phyloP scores from a whole-genome alignment of 2,797 vertebrate genomes.

The Hyperoplus lanceolatus region DNA sequence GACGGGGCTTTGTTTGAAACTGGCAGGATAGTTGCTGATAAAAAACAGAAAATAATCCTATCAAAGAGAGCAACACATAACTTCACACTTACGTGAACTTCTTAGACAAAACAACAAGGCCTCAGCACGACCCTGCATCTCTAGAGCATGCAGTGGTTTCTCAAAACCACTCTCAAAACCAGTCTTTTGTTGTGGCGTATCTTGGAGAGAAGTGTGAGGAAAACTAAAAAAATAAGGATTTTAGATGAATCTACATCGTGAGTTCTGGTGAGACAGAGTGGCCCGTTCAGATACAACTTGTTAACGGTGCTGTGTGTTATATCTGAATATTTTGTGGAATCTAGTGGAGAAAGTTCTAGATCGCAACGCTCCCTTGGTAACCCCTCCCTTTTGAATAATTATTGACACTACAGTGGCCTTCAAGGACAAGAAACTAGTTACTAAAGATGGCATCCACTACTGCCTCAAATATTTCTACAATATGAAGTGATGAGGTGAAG shows the following conservation, averaged over 20 bases:
- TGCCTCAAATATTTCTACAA: no score
- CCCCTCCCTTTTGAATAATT: no score
- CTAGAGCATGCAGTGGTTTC: slow-evolving; percentile 38
- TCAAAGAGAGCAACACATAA: slow-evolving; percentile 15
- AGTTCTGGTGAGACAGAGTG: slow-evolving; percentile 71
- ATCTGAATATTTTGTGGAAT: no score
- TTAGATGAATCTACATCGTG: slow-evolving; percentile 41
- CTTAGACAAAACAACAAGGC: slow-evolving; percentile 15
- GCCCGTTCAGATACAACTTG: slow-evolving; percentile 86
- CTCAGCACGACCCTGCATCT: slow-evolving; percentile 19
- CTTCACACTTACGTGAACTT: neutral
- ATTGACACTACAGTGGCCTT: no score
- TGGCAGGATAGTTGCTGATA: slow-evolving; percentile 28
- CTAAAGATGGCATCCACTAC: no score
- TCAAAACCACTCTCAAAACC: no score
- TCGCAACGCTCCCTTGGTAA: no score
- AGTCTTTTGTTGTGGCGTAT: slow-evolving; percentile 89
- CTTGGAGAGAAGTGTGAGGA: slow-evolving; percentile 86
- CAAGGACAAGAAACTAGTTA: no score
- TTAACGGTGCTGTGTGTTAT: slow-evolving; percentile 56
- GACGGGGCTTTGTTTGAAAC: slow-evolving; percentile 46
- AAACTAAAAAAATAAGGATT: slow-evolving; percentile 89
- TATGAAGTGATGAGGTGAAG: no score
- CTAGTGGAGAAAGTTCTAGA: no score
- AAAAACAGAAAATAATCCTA: slow-evolving; percentile 7